phyloP scores from a whole-genome alignment of 2,888 invertebrate species.

The Lasioglossum leucozonium region DNA sequence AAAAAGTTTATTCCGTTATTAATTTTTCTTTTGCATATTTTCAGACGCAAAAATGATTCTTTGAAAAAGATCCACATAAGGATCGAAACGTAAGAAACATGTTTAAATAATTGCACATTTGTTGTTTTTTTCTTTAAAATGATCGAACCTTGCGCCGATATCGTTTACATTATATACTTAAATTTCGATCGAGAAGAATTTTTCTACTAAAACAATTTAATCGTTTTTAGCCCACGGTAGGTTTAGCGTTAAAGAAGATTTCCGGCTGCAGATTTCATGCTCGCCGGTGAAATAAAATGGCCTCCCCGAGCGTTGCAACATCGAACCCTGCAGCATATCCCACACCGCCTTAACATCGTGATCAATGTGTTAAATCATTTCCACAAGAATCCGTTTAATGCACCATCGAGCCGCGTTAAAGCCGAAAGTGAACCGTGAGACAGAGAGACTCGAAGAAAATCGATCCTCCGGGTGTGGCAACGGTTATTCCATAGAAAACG shows the following conservation, averaged over 20 bases:
- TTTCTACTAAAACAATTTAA: no score
- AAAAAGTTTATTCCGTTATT: no score
- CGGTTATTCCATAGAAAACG: background rate
- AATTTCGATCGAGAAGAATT: no score
- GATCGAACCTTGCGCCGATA: no score
- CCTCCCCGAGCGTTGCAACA: background rate
- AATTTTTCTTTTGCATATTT: no score
- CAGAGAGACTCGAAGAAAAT: constrained; percentile 9
- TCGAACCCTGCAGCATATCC: background rate
- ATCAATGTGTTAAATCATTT: background rate
- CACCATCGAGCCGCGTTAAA: background rate
- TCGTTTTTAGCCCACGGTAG: no score
- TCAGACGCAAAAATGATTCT: no score
- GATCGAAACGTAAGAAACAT: no score
- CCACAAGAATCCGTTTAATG: background rate
- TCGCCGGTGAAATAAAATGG: background rate
- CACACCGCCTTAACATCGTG: background rate
- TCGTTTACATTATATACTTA: no score
- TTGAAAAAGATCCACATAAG: no score
- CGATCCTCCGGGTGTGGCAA: constrained; percentile 12
- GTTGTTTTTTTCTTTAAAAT: no score
- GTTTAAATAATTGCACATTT: no score
- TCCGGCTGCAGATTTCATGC: background rate
- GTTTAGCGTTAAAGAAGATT: background rate
- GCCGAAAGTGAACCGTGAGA: constrained; percentile 19